Percentiles rank a stretch among this genome's conserved stretches.
These are phyloP conservation scores for Trachelus iudaicus DNA, from an alignment of 2,888 invertebrate species.

Conservation along the genomic window DNA sequence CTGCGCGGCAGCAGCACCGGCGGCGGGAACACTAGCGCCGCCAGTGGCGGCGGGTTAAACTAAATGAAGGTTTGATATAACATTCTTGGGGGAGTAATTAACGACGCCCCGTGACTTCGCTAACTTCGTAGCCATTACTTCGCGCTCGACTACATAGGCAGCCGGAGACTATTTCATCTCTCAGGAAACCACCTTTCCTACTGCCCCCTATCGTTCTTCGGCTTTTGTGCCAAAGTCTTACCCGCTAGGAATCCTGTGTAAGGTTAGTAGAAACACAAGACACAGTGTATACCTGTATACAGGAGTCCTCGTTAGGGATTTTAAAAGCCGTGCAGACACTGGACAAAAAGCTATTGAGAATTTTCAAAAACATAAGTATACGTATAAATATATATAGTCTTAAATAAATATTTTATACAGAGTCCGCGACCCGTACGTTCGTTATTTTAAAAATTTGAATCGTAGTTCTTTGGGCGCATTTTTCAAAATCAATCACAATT, in stretches of 20 bases:
- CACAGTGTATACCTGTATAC: neutral
- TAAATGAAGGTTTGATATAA: slow-evolving; percentile 24
- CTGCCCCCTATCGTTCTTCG: neutral
- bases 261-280: neutral
- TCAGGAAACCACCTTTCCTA: neutral
- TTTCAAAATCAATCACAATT: neutral
- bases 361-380: neutral
- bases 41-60: slow-evolving; percentile 9
- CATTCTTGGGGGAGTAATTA: slow-evolving; percentile 22
- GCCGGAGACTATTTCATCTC: neutral
- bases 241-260: neutral
- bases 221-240: neutral
- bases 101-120: slow-evolving; percentile 21
- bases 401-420: too few species aligned
- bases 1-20: slow-evolving; percentile 6
- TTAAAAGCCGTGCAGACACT: neutral
- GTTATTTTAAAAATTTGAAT: neutral
- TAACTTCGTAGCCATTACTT: slow-evolving; percentile 21
- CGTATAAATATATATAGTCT: too few species aligned
- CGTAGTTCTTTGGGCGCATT: neutral
- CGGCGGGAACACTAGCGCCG: neutral
- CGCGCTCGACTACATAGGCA: slow-evolving; percentile 13
- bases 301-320: neutral
- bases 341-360: neutral
- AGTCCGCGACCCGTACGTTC: too few species aligned